Percentiles rank a stretch among this genome's conserved stretches.
These are phyloP conservation scores for Stramonita haemastoma DNA, from an alignment of 2,888 invertebrate genomes.

Conservation along the genomic window DNA sequence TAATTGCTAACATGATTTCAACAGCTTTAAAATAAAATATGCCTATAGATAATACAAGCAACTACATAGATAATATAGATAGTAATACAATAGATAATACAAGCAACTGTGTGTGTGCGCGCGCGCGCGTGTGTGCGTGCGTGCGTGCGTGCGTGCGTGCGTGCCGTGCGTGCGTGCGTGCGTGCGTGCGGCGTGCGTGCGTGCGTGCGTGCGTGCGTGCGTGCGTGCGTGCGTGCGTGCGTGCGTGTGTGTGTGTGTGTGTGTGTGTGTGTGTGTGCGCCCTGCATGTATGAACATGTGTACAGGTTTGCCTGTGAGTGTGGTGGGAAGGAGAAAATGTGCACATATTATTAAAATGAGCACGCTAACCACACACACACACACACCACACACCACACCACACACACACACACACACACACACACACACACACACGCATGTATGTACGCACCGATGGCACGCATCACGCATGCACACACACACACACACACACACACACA, in stretches of 20 bases:
- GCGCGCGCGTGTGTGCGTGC: neutral
- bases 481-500: neutral
- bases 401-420: neutral
- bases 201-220: neutral
- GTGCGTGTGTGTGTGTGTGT: neutral
- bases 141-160: neutral
- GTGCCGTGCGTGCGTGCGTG: neutral
- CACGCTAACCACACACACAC: conserved; percentile 14
- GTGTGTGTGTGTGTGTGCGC: neutral
- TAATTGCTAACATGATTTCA: no score
- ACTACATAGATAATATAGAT: no score
- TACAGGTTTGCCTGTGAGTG: neutral
- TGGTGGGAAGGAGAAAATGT: no score
- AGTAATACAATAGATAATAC: no score
- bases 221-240: neutral
- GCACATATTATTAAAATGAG: neutral
- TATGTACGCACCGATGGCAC: no score
- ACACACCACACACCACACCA: neutral
- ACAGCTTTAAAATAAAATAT: no score
- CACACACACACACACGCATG: no score
- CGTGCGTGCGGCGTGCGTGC: neutral
- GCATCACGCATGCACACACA: no score
- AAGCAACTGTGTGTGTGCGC: neutral
- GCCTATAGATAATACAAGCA: no score
- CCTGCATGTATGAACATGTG: neutral